Conservation (phyloP, 2,888 invertebrate genomes). For the Busseola fusca region DNA sequence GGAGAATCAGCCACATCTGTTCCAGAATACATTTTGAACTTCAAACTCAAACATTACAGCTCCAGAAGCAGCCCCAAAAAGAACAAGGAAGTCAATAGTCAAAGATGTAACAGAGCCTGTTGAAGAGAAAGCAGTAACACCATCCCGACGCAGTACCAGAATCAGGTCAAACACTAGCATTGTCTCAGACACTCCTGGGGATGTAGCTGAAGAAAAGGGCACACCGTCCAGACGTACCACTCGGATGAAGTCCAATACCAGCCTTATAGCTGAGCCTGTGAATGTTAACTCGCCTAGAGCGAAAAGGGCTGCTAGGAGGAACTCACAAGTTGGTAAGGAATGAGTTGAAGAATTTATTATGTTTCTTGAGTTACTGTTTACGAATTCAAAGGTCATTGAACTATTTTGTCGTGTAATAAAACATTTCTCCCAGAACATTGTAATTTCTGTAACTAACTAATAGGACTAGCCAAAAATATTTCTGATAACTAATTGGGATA, state of each 20-base stretch:
- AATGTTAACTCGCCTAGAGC: conserved; percentile 79
- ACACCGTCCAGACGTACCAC: conserved; percentile 77
- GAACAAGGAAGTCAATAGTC: conserved; percentile 68
- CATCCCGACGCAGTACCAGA: conserved; percentile 78
- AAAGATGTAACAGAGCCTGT: conserved; percentile 71
- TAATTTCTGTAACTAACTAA: not conserved
- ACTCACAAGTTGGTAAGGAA: conserved; percentile 77
- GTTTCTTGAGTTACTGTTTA: not conserved
- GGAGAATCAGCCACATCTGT: not conserved
- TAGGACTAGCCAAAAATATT: not conserved
- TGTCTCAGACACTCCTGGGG: conserved; percentile 70
- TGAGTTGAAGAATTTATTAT: not conserved
- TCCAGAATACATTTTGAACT: not conserved
- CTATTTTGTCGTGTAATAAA: not conserved
- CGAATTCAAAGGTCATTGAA: not conserved
- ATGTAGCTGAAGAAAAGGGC: conserved; percentile 63
- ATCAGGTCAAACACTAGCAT: conserved; percentile 79
- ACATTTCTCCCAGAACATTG: not conserved
- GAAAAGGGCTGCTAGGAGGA: conserved; percentile 80
- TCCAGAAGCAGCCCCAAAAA: conserved; percentile 69
- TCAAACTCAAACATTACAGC: conserved; percentile 57
- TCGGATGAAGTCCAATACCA: conserved; percentile 67
- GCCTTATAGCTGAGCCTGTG: conserved; percentile 75
- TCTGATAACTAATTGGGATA: not conserved
- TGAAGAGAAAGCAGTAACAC: conserved; percentile 75